Evolutionary conservation across 2,888 invertebrate species (phyloP), one percentile per base, ranked within the genome.

Genomic region (Barypeithes pellucidus): DNA sequence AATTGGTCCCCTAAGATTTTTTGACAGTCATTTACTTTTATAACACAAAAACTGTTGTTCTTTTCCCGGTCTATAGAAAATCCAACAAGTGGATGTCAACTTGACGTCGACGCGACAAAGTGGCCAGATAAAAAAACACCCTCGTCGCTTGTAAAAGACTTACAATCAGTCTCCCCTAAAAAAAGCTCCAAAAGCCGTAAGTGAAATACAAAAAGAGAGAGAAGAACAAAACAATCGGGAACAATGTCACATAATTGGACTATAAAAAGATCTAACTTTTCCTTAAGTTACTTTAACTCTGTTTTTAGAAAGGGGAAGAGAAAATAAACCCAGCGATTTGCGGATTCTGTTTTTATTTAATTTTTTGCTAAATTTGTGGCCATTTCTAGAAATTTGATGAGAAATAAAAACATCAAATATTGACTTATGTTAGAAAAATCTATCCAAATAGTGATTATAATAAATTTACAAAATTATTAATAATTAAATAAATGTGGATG

Each of bases 121-220:
- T 86, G 84, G 84, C 84, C 83, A 83, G 85, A 86, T 86, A 86
- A 85, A 85, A 77, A 85, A 85, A 84, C 84, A 84, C 85, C 86
- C 85, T 82, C 83, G 82, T 81, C 82, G 83, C 82, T 85, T 83
- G 83, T 84, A 85, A 85, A 85, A 85, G 84, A 83, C 82, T 82
- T 82, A 80, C 79, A 81, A 79, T 80, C 80, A 74, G 63, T 78
- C 79, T 77, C 80, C 81, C 81, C 81, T 78, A 76, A 78, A 80
- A 79, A 78, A 79, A 75, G 69, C 73, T 59, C 75, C 75, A 79
- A 76, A 78, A 75, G 76, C 76, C 76, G 73, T 77, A 78, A 80
- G 81, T 80, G 79, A 80, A 79, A 82, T 78, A 80, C 79, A 79
- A 80, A 80, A 76, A 78, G 79, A 77, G 76, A 78, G 78, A 67